Evolutionary conservation across 1,140 invertebrate species (phyloP).

Genomic region (Drosophila fuyamai): DNA sequence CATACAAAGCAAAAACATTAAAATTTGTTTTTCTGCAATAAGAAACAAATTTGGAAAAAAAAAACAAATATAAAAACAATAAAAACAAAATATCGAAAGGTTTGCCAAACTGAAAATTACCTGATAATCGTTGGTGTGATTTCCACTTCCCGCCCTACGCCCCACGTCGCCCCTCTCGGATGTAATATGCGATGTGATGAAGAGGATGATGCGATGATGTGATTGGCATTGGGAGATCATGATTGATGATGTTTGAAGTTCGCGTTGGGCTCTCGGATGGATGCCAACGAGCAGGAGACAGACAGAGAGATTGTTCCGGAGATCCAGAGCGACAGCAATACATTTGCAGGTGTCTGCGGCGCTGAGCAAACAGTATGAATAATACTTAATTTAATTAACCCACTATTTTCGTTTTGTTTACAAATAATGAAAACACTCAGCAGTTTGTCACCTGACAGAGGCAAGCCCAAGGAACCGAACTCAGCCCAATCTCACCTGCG

Average conservation of each 20-base stretch:
- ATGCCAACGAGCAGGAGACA: constrained; percentile 35
- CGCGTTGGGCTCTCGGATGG: constrained; percentile 35
- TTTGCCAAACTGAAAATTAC: constrained; percentile 67
- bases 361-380: constrained; percentile 82
- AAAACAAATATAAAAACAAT: constrained; percentile 32
- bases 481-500: constrained; percentile 23
- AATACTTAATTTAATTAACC: constrained; percentile 82
- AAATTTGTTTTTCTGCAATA: constrained; percentile 78
- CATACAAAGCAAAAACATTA: constrained; percentile 55
- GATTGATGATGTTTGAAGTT: constrained; percentile 51
- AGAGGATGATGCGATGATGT: constrained; percentile 54
- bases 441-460: constrained; percentile 60
- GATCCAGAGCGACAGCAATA: constrained; percentile 45
- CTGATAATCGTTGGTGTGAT: constrained; percentile 81
- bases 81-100: constrained; percentile 56
- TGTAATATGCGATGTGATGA: constrained; percentile 54
- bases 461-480: constrained; percentile 45
- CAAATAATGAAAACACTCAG: constrained; percentile 45
- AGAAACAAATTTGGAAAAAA: constrained; percentile 78
- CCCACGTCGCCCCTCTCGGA: constrained; percentile 56
- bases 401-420: constrained; percentile 74
- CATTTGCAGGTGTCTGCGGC: constrained; percentile 73
- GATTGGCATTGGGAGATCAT: constrained; percentile 48
- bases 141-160: constrained; percentile 75
- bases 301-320: constrained; percentile 32